Evolutionary conservation across 1,140 invertebrate genomes (phyloP).

Genomic region (Bombus soroeensis): DNA sequence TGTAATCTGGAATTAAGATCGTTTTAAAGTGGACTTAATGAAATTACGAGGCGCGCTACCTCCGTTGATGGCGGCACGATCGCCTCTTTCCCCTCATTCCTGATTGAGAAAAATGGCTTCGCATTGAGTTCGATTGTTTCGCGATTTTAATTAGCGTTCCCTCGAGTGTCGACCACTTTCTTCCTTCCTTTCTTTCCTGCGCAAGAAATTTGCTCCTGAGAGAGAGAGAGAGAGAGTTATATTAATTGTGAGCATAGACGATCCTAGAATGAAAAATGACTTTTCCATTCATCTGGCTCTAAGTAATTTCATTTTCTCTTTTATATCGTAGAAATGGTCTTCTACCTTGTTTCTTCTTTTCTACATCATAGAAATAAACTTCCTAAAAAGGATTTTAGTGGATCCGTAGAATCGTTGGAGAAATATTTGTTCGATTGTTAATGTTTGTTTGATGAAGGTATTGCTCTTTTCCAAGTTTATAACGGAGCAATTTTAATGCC

Average conservation of each 20-base stretch:
- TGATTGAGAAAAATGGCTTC: constrained; percentile 57
- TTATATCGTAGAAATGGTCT: background rate
- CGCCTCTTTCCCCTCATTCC: background rate
- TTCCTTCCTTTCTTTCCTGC: constrained; percentile 1
- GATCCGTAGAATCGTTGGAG: background rate
- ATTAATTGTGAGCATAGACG: background rate
- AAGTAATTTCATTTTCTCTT: background rate
- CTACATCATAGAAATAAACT: background rate
- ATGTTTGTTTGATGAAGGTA: no score
- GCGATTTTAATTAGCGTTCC: constrained; percentile 60
- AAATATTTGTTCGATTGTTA: background rate
- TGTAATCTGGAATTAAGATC: constrained; percentile 55
- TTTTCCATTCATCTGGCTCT: background rate
- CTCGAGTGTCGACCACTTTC: background rate
- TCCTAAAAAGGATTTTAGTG: background rate
- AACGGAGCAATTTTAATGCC: background rate
- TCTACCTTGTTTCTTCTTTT: background rate
- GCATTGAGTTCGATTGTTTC: constrained; percentile 45
- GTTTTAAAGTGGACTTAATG: constrained; percentile 59
- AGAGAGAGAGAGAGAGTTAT: background rate
- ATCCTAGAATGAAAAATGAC: background rate
- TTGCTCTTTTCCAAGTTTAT: background rate
- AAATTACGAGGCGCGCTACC: constrained; percentile 57
- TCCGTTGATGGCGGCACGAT: constrained; percentile 58
- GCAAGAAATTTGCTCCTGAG: background rate